phyloP scores from a whole-genome alignment of 2,797 vertebrate genomes.

The Falco rusticolus region DNA sequence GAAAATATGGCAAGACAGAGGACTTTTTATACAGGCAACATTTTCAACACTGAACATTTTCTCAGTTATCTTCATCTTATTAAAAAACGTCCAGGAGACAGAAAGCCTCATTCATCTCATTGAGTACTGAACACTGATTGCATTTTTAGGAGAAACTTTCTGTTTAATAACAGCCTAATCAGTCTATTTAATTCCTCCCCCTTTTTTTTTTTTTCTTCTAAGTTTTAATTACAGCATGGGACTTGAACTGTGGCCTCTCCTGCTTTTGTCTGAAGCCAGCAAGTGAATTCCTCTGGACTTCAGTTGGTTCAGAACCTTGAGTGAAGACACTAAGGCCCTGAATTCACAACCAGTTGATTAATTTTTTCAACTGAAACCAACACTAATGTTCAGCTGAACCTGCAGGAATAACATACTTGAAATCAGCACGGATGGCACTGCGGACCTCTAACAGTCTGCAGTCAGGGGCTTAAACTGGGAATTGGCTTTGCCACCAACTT shows the following conservation, averaged over 20 bases:
- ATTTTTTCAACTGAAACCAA: not conserved
- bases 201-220: not conserved
- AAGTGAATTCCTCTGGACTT: not conserved
- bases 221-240: conserved; percentile 22
- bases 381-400: not conserved
- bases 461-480: not conserved
- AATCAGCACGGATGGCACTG: not conserved
- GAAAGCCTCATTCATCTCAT: conserved; percentile 42
- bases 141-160: conserved; percentile 32
- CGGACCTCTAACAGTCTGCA: not conserved
- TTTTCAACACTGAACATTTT: conserved; percentile 38
- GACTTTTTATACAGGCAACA: conserved; percentile 13
- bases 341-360: not conserved
- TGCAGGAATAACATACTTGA: not conserved
- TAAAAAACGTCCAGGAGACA: conserved; percentile 29
- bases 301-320: not conserved
- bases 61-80: conserved; percentile 38
- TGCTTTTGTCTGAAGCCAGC: not conserved
- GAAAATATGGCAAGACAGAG: conserved; percentile 32
- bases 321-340: not conserved
- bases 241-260: not conserved
- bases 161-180: conserved; percentile 29
- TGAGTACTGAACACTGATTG: not conserved
- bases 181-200: not conserved
- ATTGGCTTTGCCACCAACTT: not conserved